phyloP scores from a whole-genome alignment of 2,113 vertebrate genomes.

The Catagonus wagneri region DNA sequence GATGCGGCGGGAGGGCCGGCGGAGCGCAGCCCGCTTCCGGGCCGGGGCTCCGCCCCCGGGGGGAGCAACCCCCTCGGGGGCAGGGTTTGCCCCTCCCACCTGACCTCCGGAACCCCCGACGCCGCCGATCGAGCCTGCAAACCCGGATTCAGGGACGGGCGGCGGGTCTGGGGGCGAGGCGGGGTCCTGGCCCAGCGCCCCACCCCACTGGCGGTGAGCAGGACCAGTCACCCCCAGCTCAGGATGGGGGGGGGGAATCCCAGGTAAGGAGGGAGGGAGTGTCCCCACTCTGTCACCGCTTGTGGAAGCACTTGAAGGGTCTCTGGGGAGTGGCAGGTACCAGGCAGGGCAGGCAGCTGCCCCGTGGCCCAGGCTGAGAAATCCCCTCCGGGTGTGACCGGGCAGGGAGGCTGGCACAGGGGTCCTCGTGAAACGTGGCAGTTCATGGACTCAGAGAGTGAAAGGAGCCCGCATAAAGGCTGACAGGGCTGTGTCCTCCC shows the following conservation, averaged over 20 bases:
- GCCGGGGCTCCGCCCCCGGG: background rate
- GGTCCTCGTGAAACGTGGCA: background rate
- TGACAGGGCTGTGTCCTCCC: background rate
- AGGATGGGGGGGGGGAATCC: no score
- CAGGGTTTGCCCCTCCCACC: background rate
- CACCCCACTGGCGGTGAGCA: no score
- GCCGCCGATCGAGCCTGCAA: no score
- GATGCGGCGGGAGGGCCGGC: background rate
- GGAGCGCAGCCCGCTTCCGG: background rate
- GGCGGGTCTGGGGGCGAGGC: background rate
- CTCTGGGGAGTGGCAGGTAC: background rate
- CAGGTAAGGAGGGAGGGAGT: background rate
- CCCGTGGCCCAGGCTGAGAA: background rate
- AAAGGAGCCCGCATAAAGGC: background rate
- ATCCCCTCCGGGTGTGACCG: background rate
- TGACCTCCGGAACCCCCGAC: background rate
- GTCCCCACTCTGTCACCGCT: no score
- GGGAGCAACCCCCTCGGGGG: fast-evolving
- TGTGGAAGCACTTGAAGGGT: background rate
- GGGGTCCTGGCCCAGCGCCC: background rate
- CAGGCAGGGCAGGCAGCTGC: background rate
- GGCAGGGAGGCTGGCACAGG: background rate
- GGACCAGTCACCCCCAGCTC: background rate
- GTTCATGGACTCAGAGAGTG: fast-evolving
- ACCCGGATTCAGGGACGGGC: fast-evolving